Evolutionary conservation across 1,140 invertebrate genomes (phyloP), one percentile per base, ranked within the genome.

Genomic region (Brachionus angularis): DNA sequence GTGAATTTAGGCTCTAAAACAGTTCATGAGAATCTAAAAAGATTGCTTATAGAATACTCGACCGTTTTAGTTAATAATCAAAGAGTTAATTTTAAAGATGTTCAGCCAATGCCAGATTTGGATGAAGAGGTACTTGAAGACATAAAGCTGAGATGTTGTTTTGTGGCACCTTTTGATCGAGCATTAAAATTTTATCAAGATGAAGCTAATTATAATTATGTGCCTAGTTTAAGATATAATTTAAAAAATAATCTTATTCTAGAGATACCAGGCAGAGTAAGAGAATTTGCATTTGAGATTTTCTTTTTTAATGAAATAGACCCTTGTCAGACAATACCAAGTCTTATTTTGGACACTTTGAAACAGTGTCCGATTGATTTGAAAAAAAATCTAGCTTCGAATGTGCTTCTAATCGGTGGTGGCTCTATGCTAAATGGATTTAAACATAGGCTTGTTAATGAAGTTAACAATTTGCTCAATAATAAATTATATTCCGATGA

Each of bases 281-380:
- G 91, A 52, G 91, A 94, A 82, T 85, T 86, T 49, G 87, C 87
- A 12, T 88, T 85, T 77, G 91, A 95, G 84, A 80, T 90, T 33
- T 79, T 94, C 72, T 94, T 93, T 84, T 87, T 91, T 78, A 83
- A 87, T 73, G 89, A 91, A 79, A 87, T 87, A 75, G 91, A 94
- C 31, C 5, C 12, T 76, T 86, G 89, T 76, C 84, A 87, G n/a
- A 89, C 88, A 55, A 76, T 95, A 62, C 84, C 89, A 7, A 89
- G 89, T n/a, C 86, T 93, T 78, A 86, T 95, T 74, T 78, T 94
- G 8, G 88, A 92, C 80, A 83, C 89, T 27, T 85, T 95, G 55
- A 55, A 88, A 5, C 86, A 89, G 85, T 89, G 88, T 79, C 87
- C 88, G 0, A 82, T 91, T 44, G 91, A 94, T 80, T 86, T 86